These are phyloP conservation scores for Lucifuga dentata DNA, from an alignment of 2,113 vertebrate genomes.

Conservation along the genomic window DNA sequence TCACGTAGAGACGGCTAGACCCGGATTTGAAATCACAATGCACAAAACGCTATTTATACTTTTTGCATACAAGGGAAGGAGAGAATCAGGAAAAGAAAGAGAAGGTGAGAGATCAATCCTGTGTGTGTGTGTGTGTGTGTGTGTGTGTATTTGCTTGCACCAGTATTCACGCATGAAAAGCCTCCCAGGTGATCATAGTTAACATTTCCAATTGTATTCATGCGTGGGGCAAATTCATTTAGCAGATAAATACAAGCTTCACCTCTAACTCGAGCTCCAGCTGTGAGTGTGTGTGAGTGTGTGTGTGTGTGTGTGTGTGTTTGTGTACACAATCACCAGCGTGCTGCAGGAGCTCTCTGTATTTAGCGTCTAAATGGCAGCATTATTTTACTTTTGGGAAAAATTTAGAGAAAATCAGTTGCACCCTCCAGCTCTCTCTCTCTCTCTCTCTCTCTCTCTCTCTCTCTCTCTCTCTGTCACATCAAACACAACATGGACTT, in stretches of 20 bases:
- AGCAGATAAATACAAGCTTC: conserved; percentile 55
- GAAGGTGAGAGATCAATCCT: too few relatives aligned
- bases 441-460: conserved; percentile 2
- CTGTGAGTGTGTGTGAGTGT: conserved; percentile 40
- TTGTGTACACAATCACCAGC: conserved; percentile 25
- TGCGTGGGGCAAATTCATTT: conserved; percentile 43
- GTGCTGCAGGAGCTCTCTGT: conserved; percentile 49
- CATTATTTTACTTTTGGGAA: conserved; percentile 64
- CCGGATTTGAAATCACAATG: too few relatives aligned
- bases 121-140: too few relatives aligned
- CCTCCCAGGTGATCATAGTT: conserved; percentile 30
- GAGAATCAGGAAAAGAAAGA: too few relatives aligned
- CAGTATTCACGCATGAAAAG: conserved; percentile 17
- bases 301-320: conserved; percentile 31
- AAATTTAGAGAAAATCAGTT: conserved; percentile 59
- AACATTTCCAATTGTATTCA: conserved; percentile 46
- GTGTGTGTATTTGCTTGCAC: conserved; percentile 11
- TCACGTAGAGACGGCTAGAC: conserved; percentile 3
- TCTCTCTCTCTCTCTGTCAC: conserved; percentile 16
- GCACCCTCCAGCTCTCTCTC: conserved; percentile 14
- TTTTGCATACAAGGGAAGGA: too few relatives aligned
- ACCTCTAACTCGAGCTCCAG: conserved; percentile 36
- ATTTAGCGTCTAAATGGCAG: conserved; percentile 47
- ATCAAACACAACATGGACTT: background rate
- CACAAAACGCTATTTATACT: too few relatives aligned